These are phyloP conservation scores for Microctenopoma stevenorrisi DNA, from an alignment of 2,797 vertebrate genomes.

Conservation along the genomic window DNA sequence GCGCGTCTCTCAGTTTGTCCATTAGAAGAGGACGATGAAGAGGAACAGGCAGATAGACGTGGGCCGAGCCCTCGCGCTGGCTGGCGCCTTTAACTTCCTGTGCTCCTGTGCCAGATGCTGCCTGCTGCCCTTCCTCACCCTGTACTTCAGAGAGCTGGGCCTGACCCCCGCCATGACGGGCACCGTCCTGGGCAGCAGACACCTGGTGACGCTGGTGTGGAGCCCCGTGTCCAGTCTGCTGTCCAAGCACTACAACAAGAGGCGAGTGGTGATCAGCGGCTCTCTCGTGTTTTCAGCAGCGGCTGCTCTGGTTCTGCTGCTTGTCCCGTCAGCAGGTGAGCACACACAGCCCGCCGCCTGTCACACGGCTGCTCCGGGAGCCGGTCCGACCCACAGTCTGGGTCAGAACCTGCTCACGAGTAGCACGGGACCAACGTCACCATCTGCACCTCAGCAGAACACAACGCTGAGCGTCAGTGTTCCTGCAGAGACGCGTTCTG, in stretches of 20 bases:
- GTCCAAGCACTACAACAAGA: slow-evolving; percentile 80
- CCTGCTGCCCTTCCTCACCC: slow-evolving; percentile 88
- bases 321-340: slow-evolving; percentile 74
- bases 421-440: rapidly evolving
- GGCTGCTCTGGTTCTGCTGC: slow-evolving; percentile 79
- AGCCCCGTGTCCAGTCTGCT: slow-evolving; percentile 80
- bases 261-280: slow-evolving; percentile 76
- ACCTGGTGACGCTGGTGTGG: slow-evolving; percentile 82
- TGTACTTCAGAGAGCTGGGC: slow-evolving; percentile 89
- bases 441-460: background rate
- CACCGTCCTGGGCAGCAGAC: slow-evolving; percentile 84
- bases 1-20: slow-evolving; percentile 19
- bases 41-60: slow-evolving; percentile 87
- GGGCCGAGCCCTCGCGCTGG: slow-evolving; percentile 82
- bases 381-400: background rate
- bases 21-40: slow-evolving; percentile 78
- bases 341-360: slow-evolving; percentile 56
- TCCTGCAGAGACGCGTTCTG: background rate
- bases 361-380: slow-evolving; percentile 53
- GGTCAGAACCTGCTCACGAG: background rate
- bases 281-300: slow-evolving; percentile 83
- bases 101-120: slow-evolving; percentile 82
- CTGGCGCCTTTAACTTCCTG: slow-evolving; percentile 85
- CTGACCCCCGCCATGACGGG: slow-evolving; percentile 86
- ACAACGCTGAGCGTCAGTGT: too few species aligned